Evolutionary conservation across 64 coral and sea anemone genomes (phyloP).

Genomic region (Pachyseris speciosa): DNA sequence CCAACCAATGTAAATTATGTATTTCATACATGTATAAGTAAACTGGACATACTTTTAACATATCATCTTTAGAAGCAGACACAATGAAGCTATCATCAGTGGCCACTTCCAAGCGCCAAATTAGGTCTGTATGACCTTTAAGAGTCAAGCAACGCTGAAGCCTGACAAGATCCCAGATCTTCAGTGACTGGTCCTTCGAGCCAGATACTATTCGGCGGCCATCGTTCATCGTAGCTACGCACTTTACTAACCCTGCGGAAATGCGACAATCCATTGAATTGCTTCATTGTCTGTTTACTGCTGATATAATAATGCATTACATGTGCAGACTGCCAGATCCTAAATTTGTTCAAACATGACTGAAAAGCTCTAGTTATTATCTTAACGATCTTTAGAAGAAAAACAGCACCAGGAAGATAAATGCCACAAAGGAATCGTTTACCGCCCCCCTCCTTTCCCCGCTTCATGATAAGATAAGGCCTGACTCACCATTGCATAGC

Average conservation of each 20-base stretch:
- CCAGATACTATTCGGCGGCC: constrained; percentile 85
- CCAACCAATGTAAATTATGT: not conserved
- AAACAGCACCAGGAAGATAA: too few species aligned
- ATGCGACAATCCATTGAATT: not conserved
- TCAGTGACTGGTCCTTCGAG: constrained; percentile 61
- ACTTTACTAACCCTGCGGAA: constrained; percentile 73
- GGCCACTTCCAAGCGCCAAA: constrained; percentile 77
- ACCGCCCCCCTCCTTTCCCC: too few species aligned
- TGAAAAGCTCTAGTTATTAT: too few species aligned
- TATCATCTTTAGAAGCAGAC: constrained; percentile 90
- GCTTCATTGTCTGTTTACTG: too few species aligned
- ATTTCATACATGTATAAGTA: not conserved
- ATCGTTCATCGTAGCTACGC: constrained; percentile 68
- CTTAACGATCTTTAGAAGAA: too few species aligned
- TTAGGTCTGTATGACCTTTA: constrained; percentile 80
- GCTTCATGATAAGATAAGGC: too few species aligned
- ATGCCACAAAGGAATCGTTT: too few species aligned
- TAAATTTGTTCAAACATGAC: too few species aligned
- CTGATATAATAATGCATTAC: too few species aligned
- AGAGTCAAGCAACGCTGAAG: constrained; percentile 74
- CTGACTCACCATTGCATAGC: too few species aligned
- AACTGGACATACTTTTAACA: constrained; percentile 52
- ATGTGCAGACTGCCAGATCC: too few species aligned
- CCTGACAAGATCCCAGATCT: constrained; percentile 78
- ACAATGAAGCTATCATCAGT: constrained; percentile 78